Evolutionary conservation across 2,797 vertebrate species (phyloP).

Genomic region (Neomorphus geoffroyi): DNA sequence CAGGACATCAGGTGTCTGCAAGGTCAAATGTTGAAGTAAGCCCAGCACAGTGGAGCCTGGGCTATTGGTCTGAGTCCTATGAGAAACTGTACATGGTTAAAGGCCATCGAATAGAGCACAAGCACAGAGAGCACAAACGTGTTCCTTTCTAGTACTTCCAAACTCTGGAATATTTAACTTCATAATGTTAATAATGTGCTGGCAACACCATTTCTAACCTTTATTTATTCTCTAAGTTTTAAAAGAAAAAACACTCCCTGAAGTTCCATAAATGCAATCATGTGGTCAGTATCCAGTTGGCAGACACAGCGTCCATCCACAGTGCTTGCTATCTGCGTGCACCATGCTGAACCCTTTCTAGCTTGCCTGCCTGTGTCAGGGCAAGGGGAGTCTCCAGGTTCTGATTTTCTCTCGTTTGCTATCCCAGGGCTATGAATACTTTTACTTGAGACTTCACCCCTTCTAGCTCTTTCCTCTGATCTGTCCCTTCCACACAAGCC

Average conservation of each 20-base stretch:
- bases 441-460: background rate
- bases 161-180: background rate
- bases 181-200: background rate
- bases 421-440: background rate
- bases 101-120: rapidly evolving
- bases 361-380: background rate
- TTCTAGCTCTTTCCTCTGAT: background rate
- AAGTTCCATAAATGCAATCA: background rate
- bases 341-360: background rate
- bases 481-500: background rate
- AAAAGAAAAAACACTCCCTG: background rate
- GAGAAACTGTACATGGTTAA: background rate
- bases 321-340: background rate
- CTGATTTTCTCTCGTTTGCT: background rate
- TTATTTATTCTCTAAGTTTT: background rate
- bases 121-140: background rate
- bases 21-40: background rate
- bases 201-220: background rate
- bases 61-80: background rate
- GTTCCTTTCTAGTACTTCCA: background rate
- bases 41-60: background rate
- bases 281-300: rapidly evolving
- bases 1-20: background rate
- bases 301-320: background rate
- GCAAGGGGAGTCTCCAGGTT: background rate